A percentile compares a stretch with the other conserved stretches of the same genome.
These are phyloP conservation scores for Tadarida brasiliensis DNA, from an alignment of 2,797 vertebrate species.

Conservation along the genomic window DNA sequence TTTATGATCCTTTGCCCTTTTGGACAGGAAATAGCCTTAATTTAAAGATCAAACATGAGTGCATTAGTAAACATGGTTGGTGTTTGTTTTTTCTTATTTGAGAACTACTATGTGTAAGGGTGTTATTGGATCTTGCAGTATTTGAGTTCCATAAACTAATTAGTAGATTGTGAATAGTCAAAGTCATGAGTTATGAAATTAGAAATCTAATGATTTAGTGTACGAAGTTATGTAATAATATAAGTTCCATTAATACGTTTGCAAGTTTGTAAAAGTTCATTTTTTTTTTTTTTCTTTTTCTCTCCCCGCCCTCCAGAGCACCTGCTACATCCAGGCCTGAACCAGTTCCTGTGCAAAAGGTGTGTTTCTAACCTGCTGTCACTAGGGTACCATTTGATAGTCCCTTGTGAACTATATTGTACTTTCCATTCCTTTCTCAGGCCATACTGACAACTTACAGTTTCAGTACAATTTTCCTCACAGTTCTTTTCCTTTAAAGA, in stretches of 20 bases:
- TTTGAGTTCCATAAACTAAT: constrained; percentile 16
- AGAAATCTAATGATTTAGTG: constrained; percentile 3
- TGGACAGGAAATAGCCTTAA: neutral
- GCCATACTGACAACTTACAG: constrained; percentile 21
- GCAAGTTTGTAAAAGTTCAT: rapidly evolving
- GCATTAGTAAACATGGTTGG: neutral
- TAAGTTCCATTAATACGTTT: constrained; percentile 23
- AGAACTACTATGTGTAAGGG: neutral
- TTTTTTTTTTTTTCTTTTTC: constrained; percentile 73
- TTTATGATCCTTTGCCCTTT: constrained; percentile 6
- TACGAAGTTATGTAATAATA: neutral
- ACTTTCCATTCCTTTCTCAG: constrained; percentile 71
- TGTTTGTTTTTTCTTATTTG: constrained; percentile 34
- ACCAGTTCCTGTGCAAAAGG: constrained; percentile 90
- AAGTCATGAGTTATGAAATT: constrained; percentile 31
- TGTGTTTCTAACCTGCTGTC: constrained; percentile 83
- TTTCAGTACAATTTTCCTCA: constrained; percentile 57
- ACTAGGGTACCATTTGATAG: constrained; percentile 12
- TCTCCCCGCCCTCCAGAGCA: constrained; percentile 87
- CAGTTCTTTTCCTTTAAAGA: constrained; percentile 35
- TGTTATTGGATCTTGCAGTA: neutral
- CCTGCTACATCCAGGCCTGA: constrained; percentile 89
- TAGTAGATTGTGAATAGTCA: constrained; percentile 1
- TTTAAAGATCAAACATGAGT: constrained; percentile 6
- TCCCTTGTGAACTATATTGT: neutral